Base-by-base conservation (phyloP, 1,140 invertebrate species). In the Grapholita molesta region DNA sequence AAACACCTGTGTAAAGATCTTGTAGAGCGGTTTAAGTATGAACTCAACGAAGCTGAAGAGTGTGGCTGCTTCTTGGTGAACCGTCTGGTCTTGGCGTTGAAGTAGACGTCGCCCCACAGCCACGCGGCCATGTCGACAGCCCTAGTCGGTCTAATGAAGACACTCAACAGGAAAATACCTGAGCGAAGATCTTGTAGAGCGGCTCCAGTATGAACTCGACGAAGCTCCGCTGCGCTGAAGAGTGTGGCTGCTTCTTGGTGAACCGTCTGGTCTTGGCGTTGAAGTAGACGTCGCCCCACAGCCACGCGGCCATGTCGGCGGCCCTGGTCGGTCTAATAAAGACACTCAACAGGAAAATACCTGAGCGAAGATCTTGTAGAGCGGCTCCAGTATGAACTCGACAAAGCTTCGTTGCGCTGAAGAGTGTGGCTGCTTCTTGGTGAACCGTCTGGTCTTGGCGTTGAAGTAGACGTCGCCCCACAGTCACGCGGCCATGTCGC, bases 151-250 rank as follows among this genome's bases (percentile, higher is more conserved):
- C n/a, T n/a, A n/a, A n/a, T n/a, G n/a, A n/a, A n/a, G n/a, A n/a
- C n/a, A n/a, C n/a, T n/a, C n/a, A n/a, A n/a, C n/a, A n/a, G n/a
- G n/a, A n/a, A 75, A 82, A 94, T 94, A 92, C 91, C 93, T 99
- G 99, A 4, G 99, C 97, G 91, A 99, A 99, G 73, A 99, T 95
- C 92, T 99, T 99, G 85, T 99, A 99, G 38, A 99, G 89, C 0
- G 99, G 99, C 86, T 99, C 99, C 68, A 99, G 90, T 77, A 99
- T 99, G 82, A 99, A 99, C 92, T 99, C 98, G 1, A 99, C 97
- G 93, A 99, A 99, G 89, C 98, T 99, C 71, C 99, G 94, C 84
- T 99, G 97, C 0, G 97, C 96, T 0, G 96, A 97, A 64, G 96
- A 96, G 69, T 97, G 96, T 0, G 98, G 96, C 6, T 98, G 95